Conservation (phyloP, 2,888 invertebrate species). For the Clepsis dumicolana region DNA sequence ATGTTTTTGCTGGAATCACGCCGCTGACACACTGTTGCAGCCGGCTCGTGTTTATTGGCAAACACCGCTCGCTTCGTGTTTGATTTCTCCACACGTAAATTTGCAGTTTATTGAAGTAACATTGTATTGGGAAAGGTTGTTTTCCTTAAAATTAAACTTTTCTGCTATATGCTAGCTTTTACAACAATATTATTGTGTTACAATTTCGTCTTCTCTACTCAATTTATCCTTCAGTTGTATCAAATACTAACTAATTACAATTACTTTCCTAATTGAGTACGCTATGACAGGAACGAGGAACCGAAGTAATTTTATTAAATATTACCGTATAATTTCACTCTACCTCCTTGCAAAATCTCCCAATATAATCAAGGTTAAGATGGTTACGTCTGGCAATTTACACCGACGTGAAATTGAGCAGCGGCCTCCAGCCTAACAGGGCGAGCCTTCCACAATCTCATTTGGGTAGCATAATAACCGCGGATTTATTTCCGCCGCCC, state of each 20-base stretch:
- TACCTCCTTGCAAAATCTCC: conserved; percentile 57
- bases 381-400: conserved; percentile 76
- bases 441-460: conserved; percentile 79
- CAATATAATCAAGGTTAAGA: conserved; percentile 73
- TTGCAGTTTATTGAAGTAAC: conserved; percentile 42
- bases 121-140: conserved; percentile 10
- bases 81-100: conserved; percentile 71
- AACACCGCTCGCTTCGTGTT: conserved; percentile 68
- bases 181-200: background rate
- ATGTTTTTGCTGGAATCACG: conserved; percentile 82
- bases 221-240: background rate
- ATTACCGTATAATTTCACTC: conserved; percentile 32
- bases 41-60: conserved; percentile 72
- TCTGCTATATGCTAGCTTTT: background rate
- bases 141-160: background rate
- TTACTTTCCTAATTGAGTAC: conserved; percentile 12
- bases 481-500: conserved; percentile 83
- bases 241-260: conserved; percentile 4
- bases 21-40: conserved; percentile 75
- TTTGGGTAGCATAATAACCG: conserved; percentile 84
- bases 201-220: background rate
- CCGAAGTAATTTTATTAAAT: conserved; percentile 32
- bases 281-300: conserved; percentile 11
- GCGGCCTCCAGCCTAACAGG: conserved; percentile 72
- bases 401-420: conserved; percentile 78